These are phyloP conservation scores for Catocala nupta DNA, from an alignment of 2,888 invertebrate species.

Conservation along the genomic window DNA sequence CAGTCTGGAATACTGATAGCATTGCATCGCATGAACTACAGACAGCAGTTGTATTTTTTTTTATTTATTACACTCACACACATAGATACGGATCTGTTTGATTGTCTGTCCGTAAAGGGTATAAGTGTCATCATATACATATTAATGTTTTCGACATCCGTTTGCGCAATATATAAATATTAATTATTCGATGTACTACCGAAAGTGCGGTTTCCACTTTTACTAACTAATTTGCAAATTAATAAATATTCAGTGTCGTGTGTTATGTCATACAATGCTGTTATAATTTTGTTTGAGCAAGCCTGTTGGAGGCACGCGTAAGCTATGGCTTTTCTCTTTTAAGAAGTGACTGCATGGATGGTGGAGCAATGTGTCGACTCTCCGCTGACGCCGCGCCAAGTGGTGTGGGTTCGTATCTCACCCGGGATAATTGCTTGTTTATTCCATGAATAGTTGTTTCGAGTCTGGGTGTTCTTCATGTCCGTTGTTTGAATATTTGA, in stretches of 20 bases:
- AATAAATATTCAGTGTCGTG: constrained; percentile 17
- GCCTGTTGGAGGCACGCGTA: neutral
- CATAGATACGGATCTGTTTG: constrained; percentile 10
- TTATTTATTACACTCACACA: constrained; percentile 16
- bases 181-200: constrained; percentile 22
- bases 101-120: constrained; percentile 15
- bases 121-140: constrained; percentile 30
- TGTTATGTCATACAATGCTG: constrained; percentile 9
- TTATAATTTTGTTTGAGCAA: neutral
- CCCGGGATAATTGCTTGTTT: too few relatives aligned
- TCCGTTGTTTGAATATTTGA: too few relatives aligned
- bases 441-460: too few relatives aligned
- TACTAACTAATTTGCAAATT: constrained; percentile 23
- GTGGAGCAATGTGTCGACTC: too few relatives aligned
- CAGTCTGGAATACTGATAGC: too few relatives aligned
- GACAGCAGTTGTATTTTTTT: neutral
- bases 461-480: too few relatives aligned
- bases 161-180: constrained; percentile 29
- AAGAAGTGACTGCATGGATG: too few relatives aligned
- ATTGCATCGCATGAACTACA: too few relatives aligned
- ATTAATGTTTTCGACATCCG: constrained; percentile 31
- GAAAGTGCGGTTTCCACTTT: constrained; percentile 27
- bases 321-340: too few relatives aligned
- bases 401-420: too few relatives aligned
- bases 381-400: too few relatives aligned